Conservation (phyloP, 2,113 vertebrate species). For the Cochlearius cochlearius region DNA sequence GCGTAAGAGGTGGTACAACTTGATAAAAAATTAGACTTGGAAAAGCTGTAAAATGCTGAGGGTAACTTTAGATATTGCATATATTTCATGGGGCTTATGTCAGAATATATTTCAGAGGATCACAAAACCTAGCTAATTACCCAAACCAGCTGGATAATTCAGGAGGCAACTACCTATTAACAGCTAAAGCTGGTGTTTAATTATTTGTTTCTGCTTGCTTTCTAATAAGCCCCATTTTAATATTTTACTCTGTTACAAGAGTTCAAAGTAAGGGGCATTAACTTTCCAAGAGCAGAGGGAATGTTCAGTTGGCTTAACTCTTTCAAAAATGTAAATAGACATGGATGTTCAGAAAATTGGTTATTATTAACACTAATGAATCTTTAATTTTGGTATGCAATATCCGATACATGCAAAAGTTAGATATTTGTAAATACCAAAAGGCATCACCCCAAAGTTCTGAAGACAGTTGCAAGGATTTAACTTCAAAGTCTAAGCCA, state of each 20-base stretch:
- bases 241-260: neutral
- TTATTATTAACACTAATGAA: neutral
- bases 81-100: neutral
- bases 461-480: neutral
- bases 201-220: neutral
- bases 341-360: neutral
- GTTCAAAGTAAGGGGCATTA: neutral
- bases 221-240: neutral
- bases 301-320: neutral
- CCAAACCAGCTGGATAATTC: neutral
- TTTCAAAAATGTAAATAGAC: neutral
- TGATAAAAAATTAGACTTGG: neutral
- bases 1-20: neutral
- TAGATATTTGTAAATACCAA: neutral
- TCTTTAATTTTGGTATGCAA: neutral
- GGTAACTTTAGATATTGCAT: neutral
- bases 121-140: neutral
- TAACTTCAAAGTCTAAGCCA: neutral
- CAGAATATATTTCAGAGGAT: neutral
- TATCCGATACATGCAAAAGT: neutral
- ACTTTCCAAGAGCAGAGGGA: neutral
- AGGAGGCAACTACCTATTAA: neutral
- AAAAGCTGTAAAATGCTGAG: neutral
- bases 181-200: neutral
- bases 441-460: neutral